These are phyloP conservation scores for Stenolophus ochropezus DNA, from an alignment of 2,888 invertebrate species.

Conservation along the genomic window DNA sequence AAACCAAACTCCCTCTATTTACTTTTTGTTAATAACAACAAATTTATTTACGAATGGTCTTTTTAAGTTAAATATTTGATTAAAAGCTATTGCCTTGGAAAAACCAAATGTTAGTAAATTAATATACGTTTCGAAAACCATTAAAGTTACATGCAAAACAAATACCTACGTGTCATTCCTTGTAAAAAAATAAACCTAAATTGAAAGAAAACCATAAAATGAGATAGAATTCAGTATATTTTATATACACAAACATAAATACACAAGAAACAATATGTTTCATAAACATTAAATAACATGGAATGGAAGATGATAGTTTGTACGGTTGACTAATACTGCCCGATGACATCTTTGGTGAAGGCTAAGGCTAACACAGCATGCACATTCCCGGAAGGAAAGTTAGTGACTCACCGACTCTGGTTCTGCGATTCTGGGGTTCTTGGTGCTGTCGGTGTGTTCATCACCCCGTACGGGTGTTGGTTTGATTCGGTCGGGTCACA, in stretches of 20 bases:
- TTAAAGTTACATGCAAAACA: neutral
- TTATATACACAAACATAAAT: conserved; percentile 39
- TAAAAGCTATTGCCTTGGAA: too few species aligned
- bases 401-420: conserved; percentile 71
- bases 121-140: neutral
- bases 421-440: conserved; percentile 77
- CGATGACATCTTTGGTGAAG: conserved; percentile 38
- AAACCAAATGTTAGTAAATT: neutral
- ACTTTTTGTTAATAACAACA: neutral
- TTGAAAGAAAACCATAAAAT: conserved; percentile 17
- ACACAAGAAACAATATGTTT: conserved; percentile 57
- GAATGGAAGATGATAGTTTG: conserved; percentile 11
- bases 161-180: conserved; percentile 4
- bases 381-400: conserved; percentile 29
- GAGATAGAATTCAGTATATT: neutral
- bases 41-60: neutral
- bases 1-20: neutral
- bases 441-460: conserved; percentile 80
- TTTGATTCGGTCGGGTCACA: conserved; percentile 69
- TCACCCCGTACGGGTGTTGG: conserved; percentile 72
- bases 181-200: conserved; percentile 7
- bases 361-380: conserved; percentile 19
- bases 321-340: conserved; percentile 26
- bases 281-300: conserved; percentile 35
- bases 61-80: too few species aligned